Base-by-base conservation (phyloP, 2,113 vertebrate species). In the Plestiodon gilberti region DNA sequence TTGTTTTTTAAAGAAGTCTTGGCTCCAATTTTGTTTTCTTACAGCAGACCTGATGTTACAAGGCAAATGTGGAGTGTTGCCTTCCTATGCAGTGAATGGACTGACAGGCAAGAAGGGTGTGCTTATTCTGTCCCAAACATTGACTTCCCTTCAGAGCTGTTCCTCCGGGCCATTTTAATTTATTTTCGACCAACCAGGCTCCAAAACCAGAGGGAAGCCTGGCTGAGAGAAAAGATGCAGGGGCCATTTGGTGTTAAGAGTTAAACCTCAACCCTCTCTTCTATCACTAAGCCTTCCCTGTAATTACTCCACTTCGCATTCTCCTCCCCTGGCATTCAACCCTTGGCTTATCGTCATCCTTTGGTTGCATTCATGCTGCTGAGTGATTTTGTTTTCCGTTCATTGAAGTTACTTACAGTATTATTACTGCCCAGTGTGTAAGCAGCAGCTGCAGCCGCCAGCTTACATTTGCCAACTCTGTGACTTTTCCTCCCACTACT, bases 391-490 rank as follows among this genome's bases (percentile, higher is more conserved):
- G 23, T 17, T 62, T 2, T 78, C 76, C 52, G 43, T 87, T 86
- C 48, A 6, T 48, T 71, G 70, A 14, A 22, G 79, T 75, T 78
- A 2, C 80, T 89, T 23, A 78, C 2, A 35, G 10, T 83, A 5
- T 43, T 23, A 81, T 62, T 74, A 74, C 10, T 67, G 1, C 14
- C 75, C 14, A 78, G 1, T 83, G 82, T 82, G 28, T 22, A n/a
- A 61, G 55, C 40, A 20, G 9, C n/a, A n/a, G n/a, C n/a, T n/a
- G n/a, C n/a, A 62, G 4, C 23, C 55, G n/a, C 73, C 73, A 85
- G 78, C 35, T 61, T 35, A 65, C 78, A 77, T 87, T 77, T 38
- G 48, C 71, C 25, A 70, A 75, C 84, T 85, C 67, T 11, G 40
- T 30, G 73, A 23, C 6, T 85, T 83, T 28, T 67, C 11, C 43